Conservation (phyloP, 64 coral and sea anemone species). For the Catalaphyllia jardinei region DNA sequence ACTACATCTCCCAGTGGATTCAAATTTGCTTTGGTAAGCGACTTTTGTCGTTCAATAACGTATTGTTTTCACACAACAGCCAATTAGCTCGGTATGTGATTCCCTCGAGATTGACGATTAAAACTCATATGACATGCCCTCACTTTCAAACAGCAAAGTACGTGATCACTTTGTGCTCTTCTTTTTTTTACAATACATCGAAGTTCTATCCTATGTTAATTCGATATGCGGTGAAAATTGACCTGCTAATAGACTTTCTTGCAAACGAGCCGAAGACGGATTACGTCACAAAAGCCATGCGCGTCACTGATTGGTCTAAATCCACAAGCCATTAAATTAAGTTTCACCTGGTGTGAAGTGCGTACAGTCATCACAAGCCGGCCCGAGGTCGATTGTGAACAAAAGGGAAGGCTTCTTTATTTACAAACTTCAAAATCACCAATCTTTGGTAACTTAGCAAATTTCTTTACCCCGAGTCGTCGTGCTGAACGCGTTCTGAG, state of each 20-base stretch:
- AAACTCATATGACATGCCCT: too few species aligned
- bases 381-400: background rate
- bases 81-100: slow-evolving; percentile 5
- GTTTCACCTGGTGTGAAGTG: background rate
- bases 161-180: background rate
- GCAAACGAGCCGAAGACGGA: background rate
- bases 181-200: too few species aligned
- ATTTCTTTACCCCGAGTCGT: background rate
- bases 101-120: slow-evolving; percentile 1
- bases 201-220: background rate
- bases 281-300: slow-evolving; percentile 43
- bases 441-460: background rate
- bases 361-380: background rate
- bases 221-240: background rate
- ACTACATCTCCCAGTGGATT: background rate
- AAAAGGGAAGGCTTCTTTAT: background rate
- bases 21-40: background rate
- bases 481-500: background rate
- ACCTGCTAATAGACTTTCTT: background rate
- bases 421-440: background rate
- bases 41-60: background rate
- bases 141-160: background rate
- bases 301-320: slow-evolving; percentile 45
- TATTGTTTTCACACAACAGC: background rate
- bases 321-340: background rate